phyloP scores from a whole-genome alignment of 2,888 invertebrate species.

The Electrophaes corylata region DNA sequence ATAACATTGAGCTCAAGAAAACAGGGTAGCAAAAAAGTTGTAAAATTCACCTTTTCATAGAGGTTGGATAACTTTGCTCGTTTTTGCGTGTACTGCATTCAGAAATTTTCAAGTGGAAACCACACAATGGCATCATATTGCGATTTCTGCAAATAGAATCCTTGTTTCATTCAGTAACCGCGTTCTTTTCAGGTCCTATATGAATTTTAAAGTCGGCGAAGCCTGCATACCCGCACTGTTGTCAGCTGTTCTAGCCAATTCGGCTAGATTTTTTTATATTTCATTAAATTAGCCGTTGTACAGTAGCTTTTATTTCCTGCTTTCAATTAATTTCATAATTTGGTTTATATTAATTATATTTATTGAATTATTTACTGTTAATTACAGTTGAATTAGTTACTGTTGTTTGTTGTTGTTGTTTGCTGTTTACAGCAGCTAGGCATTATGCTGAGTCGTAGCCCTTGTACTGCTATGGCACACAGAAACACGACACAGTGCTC shows the following conservation, averaged over 20 bases:
- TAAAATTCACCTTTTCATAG: neutral
- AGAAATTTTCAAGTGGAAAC: slow-evolving; percentile 17
- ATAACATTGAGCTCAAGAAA: no score
- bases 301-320: neutral
- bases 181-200: slow-evolving; percentile 42
- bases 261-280: slow-evolving; percentile 3
- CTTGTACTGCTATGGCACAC: no score
- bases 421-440: no score
- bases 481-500: no score
- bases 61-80: neutral
- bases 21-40: no score
- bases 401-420: no score
- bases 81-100: slow-evolving; percentile 10
- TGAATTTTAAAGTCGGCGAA: slow-evolving; percentile 47
- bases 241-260: slow-evolving; percentile 13
- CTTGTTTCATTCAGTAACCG: slow-evolving; percentile 26
- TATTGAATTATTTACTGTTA: no score
- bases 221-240: slow-evolving; percentile 15
- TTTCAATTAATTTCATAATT: neutral
- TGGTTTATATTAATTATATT: no score
- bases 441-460: no score
- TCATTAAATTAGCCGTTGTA: neutral
- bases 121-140: slow-evolving; percentile 27
- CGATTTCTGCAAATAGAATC: slow-evolving; percentile 25
- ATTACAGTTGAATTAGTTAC: no score